Evolutionary conservation across 1,140 invertebrate genomes (phyloP).

Genomic region (Schmidtea mediterranea): DNA sequence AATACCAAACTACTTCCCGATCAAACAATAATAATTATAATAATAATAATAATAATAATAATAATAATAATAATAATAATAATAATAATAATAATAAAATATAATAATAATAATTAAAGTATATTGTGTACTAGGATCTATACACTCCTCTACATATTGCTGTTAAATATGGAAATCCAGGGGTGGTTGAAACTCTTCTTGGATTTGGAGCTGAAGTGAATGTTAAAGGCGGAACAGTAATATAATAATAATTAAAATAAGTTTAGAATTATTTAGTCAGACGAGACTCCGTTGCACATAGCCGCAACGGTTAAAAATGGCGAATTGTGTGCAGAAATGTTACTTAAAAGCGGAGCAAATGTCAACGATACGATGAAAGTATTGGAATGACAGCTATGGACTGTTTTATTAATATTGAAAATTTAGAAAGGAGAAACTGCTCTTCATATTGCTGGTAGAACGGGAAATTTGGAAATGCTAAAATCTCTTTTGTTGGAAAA

Average conservation of each 20-base stretch:
- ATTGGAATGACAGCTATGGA: conserved; percentile 34
- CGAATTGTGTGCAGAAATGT: conserved; percentile 78
- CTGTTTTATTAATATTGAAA: conserved; percentile 7
- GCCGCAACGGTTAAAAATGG: conserved; percentile 67
- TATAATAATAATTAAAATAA: conserved; percentile 4
- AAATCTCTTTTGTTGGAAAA: conserved; percentile 74
- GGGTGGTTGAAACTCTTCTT: conserved; percentile 22
- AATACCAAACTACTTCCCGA: too few species aligned
- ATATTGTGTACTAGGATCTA: conserved; percentile 19
- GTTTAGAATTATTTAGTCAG: neutral
- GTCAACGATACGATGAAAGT: conserved; percentile 63
- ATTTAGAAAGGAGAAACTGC: conserved; percentile 64
- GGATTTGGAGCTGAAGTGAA: conserved; percentile 22
- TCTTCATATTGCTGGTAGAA: conserved; percentile 88
- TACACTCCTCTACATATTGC: conserved; percentile 34
- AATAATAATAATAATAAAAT: too few species aligned
- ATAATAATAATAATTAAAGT: too few species aligned
- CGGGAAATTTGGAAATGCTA: conserved; percentile 73
- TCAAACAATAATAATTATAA: too few species aligned
- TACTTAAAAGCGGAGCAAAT: conserved; percentile 80
- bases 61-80: too few species aligned
- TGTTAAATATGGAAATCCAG: conserved; percentile 31
- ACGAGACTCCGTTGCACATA: conserved; percentile 78
- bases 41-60: too few species aligned
- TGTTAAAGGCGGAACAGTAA: conserved; percentile 9